Percentiles rank a stretch among this genome's conserved stretches.
phyloP scores from a whole-genome alignment of 2,113 vertebrate genomes.

The Cephalopholis sonnerati region DNA sequence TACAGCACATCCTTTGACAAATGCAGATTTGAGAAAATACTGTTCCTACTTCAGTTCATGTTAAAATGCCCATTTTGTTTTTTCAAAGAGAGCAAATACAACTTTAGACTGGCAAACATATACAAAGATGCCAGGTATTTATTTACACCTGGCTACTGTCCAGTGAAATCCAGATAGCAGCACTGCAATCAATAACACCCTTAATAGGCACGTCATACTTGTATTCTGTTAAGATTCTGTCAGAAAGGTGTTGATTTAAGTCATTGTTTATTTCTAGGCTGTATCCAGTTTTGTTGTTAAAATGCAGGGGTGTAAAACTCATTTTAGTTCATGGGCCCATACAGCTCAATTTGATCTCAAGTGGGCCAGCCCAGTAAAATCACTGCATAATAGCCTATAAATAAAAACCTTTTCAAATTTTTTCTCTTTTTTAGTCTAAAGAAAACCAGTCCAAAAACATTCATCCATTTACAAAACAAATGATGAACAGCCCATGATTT shows the following conservation, averaged over 20 bases:
- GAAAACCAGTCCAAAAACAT: no score
- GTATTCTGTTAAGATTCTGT: neutral
- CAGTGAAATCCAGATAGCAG: neutral
- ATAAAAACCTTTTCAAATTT: no score
- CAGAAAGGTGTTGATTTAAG: no score
- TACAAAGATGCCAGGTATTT: neutral
- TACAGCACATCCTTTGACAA: neutral
- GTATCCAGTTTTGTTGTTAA: neutral
- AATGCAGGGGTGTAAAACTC: no score
- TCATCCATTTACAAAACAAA: no score
- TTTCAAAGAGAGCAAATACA: neutral
- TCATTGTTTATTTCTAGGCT: neutral
- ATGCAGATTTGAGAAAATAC: neutral
- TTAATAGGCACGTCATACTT: neutral
- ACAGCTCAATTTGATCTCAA: no score
- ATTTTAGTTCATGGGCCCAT: no score
- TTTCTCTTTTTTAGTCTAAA: no score
- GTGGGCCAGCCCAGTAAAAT: no score
- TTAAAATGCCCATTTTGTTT: neutral
- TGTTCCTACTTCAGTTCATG: neutral
- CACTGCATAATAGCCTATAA: no score
- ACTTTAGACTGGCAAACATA: no score
- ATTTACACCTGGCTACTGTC: neutral
- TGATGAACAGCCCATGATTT: no score
- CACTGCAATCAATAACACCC: neutral